A percentile compares a stretch with the other conserved stretches of the same genome.
Evolutionary conservation across 2,113 vertebrate genomes (phyloP).

Genomic region (Astur gentilis): DNA sequence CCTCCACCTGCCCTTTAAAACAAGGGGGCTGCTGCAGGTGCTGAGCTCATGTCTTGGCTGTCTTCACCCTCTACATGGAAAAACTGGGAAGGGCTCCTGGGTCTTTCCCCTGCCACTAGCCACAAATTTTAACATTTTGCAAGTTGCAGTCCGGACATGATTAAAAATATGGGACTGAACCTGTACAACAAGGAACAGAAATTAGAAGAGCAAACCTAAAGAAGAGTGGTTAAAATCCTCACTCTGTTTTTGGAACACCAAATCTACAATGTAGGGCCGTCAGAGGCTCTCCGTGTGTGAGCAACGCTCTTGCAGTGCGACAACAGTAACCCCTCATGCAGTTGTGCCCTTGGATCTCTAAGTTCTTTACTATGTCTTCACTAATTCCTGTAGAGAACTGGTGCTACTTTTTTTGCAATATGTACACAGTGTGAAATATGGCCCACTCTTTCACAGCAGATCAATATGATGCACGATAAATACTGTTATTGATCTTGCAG

Average conservation of each 20-base stretch:
- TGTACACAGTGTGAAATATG: slow-evolving; percentile 67
- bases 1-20: background rate
- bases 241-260: background rate
- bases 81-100: background rate
- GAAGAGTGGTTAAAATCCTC: background rate
- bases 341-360: background rate
- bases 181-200: background rate
- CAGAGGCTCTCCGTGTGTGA: background rate
- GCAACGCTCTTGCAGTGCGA: background rate
- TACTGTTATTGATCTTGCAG: slow-evolving; percentile 69
- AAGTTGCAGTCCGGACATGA: background rate
- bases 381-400: background rate
- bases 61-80: background rate
- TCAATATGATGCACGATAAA: slow-evolving; percentile 74
- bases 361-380: background rate
- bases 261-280: rapidly evolving
- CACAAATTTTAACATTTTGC: background rate
- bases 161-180: background rate
- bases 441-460: slow-evolving; percentile 54
- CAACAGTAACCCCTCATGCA: background rate
- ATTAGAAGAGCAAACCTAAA: background rate
- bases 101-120: background rate
- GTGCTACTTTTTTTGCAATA: slow-evolving; percentile 67
- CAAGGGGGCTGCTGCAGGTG: background rate
- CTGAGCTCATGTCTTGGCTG: background rate